Evolutionary conservation across 2,888 invertebrate species (phyloP).

Genomic region (Dolichopus griseipennis): DNA sequence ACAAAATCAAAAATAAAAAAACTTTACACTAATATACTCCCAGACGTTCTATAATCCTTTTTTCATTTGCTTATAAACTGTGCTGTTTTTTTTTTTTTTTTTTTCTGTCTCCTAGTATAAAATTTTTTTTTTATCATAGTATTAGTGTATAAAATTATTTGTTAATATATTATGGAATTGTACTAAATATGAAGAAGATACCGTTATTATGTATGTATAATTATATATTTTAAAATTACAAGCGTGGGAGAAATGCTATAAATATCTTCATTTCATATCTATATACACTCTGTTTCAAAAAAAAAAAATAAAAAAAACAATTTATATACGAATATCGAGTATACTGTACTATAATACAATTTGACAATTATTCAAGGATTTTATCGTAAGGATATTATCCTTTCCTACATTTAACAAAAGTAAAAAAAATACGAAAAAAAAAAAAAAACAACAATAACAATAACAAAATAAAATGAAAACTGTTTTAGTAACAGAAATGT

Average conservation of each 20-base stretch:
- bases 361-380: neutral
- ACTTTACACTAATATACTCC: neutral
- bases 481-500: too few relatives aligned
- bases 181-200: neutral
- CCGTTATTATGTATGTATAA: neutral
- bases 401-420: neutral
- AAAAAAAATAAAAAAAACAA: too few relatives aligned
- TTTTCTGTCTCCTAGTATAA: neutral
- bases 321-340: neutral
- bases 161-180: neutral
- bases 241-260: neutral
- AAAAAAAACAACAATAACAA: too few relatives aligned
- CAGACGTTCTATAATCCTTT: conserved; percentile 6
- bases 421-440: too few relatives aligned
- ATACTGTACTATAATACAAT: neutral
- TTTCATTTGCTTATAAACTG: neutral
- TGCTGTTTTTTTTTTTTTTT: neutral
- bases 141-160: too few relatives aligned
- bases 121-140: too few relatives aligned
- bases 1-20: neutral
- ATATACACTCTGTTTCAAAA: too few relatives aligned
- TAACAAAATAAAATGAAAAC: too few relatives aligned
- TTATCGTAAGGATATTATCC: neutral
- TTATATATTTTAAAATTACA: neutral
- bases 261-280: neutral